Base-by-base conservation (phyloP, 2,113 vertebrate species). In the Dicrurus megarhynchus region DNA sequence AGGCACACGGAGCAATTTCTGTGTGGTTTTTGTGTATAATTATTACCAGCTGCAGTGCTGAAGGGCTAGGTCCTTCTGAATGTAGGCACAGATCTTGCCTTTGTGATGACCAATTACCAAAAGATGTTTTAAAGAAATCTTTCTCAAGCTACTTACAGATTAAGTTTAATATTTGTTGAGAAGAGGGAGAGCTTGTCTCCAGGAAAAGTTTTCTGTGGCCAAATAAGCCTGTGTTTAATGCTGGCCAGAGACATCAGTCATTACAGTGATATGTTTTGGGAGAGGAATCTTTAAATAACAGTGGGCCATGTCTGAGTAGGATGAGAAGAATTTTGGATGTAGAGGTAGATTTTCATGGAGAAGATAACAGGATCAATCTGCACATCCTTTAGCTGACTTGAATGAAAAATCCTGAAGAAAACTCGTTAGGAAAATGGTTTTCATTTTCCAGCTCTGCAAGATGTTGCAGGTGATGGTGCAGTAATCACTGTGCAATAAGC, bases 401-500 rank as follows among this genome's bases (percentile, higher is more conserved):
- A 86, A 82, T 14, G 14, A 65, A 78, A 90, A 88, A 88, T 74
- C 82, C 33, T 46, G 21, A 3, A 59, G 55, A 86, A 69, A 95
- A 87, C 44, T 70, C 82, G 41, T 74, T 73, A 82, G 55, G 60
- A 30, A 86, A 96, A 97, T 76, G 53, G 35, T 52, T 95, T 92
- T 84, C 41, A 73, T 94, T 82, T 94, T 86, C 60, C 23, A 77
- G 35, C n/a, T 28, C 92, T 75, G 64, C 49, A 86, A 84, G 61
- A 91, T 49, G 19, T 95, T 96, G 81, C 90, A 96, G 94, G 73
- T 93, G 87, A 94, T 85, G 78, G 91, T 92, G 64, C 75, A 94
- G 84, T 95, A 94, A 95, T 88, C 95, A 90, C 84, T 60, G 68
- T 78, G 71, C 92, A 89, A 88, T 11, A 22, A 87, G 47, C 71